Evolutionary conservation across 37 sponge, comb jelly and placozoan genomes (phyloP), one percentile per base, ranked within the genome.

Genomic region (Eunapius fragilis): DNA sequence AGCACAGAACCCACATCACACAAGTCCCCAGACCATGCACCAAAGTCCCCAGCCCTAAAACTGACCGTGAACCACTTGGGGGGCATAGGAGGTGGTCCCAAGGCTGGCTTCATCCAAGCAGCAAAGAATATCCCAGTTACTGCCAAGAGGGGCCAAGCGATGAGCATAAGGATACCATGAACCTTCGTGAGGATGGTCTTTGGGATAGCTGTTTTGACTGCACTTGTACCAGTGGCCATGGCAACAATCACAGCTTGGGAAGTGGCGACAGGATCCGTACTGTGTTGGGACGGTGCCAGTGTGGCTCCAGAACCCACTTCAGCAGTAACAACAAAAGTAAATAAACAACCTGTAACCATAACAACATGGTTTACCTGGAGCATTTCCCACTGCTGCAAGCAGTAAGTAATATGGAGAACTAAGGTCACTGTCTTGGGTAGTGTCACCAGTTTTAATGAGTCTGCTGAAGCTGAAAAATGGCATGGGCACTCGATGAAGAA

Each of bases 21-120:
- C 41, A 41, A 41, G 41, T 41, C 41, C 41, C 41, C 41, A 41
- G 41, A 6, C 41, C 41, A 41, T 41, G 11, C 31, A 9, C 73
- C 4, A 72, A 72, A 72, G 5, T 22, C 73, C 31, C 11, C 14
- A 72, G 30, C 30, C 73, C 27, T 72, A 72, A 11, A 32, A 32
- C 84, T 70, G 25, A 88, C 85, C 83, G 88, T 88, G 70, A 94
- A 94, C 94, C 94, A 94, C 37, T 78, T 94, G 49, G 85, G 91
- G 17, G 58, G 58, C 58, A 58, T 58, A 2, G 58, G 58, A 19
- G 58, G 58, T 17, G 58, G 58, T 12, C 58, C 58, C 67, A 94
- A 74, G 5, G 86, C 86, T 5, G 88, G 88, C 34, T 80, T 90
- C 94, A 94, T 94, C 85, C 77, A 84, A 19, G 79, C 75, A 78